phyloP scores from a whole-genome alignment of 1,140 invertebrate genomes.

The Drosophila malerkotliana region DNA sequence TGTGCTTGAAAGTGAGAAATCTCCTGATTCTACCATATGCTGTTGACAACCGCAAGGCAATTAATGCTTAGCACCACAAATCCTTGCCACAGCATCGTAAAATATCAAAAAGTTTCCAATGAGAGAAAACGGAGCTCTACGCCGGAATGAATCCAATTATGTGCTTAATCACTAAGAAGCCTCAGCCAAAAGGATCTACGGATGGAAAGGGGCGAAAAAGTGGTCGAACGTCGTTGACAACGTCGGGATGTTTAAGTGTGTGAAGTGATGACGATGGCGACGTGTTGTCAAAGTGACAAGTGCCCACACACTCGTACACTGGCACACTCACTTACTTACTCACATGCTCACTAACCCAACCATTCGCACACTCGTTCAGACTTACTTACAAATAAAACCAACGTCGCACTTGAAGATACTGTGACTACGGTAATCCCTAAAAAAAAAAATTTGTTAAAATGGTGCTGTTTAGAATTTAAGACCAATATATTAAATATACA shows the following conservation, averaged over 20 bases:
- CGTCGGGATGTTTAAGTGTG: constrained; percentile 40
- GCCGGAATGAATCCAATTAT: constrained; percentile 80
- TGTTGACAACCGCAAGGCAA: constrained; percentile 76
- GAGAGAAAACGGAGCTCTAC: constrained; percentile 63
- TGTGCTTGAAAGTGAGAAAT: constrained; percentile 6
- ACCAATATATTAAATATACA: too few species aligned
- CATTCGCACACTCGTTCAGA: constrained; percentile 20
- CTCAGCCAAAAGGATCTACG: constrained; percentile 6
- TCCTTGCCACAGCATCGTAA: constrained; percentile 70
- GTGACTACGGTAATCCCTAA: background rate
- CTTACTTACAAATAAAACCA: constrained; percentile 13
- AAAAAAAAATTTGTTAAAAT: background rate
- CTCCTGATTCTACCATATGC: constrained; percentile 24
- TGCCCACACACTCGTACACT: constrained; percentile 39
- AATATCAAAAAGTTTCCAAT: constrained; percentile 67
- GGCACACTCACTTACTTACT: constrained; percentile 34
- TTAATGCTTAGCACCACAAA: constrained; percentile 78
- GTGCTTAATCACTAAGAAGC: constrained; percentile 74
- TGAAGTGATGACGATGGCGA: constrained; percentile 46
- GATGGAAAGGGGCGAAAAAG: constrained; percentile 16
- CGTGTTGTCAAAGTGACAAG: constrained; percentile 60
- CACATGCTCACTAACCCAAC: constrained; percentile 9
- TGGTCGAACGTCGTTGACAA: constrained; percentile 57
- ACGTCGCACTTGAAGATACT: constrained; percentile 6
- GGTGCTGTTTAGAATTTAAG: too few species aligned